Base-by-base conservation (phyloP, 2,113 vertebrate species). In the Numida meleagris region DNA sequence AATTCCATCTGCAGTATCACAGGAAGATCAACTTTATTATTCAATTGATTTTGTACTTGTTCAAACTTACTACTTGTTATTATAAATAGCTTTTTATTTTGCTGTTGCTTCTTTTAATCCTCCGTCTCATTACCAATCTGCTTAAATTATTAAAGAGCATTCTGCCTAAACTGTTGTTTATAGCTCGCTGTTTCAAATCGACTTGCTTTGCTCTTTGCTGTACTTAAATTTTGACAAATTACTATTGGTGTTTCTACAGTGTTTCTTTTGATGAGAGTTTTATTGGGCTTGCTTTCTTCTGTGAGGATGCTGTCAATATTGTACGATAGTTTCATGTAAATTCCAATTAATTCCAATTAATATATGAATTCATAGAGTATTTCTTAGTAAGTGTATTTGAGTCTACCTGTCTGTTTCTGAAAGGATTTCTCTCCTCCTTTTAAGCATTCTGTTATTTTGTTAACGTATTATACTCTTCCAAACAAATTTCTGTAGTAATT, bases 81-180 rank as follows among this genome's bases (percentile, higher is more conserved):
- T 89, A 57, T 87, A 92, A 96, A 91, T 61, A 66, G 45, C 58
- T 90, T 91, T 97, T 84, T 93, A 36, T 66, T 93, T 93, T 93
- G 71, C 33, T 81, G 9, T 72, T 83, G 63, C 84, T 88, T 90
- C 86, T 95, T 77, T 89, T 82, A 93, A 92, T 93, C 23, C 45
- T 93, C 33, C 34, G 92, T 80, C 82, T 94, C 88, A 86, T 89
- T 88, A 80, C 61, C 67, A 85, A 87, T 34, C 34, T 85, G 19
- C 38, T 80, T 94, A 25, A 95, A 89, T 95, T 94, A 96, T 93
- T 96, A 84, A 68, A 86, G 70, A 73, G 20, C 11, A 8, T 96
- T 94, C 67, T 79, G 24, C 36, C 84, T 92, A 66, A 86, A 68
- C 38, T 63, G 65, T 46, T 95, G 58, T 93, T 96, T 92, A 68